Conservation (phyloP, 2,888 invertebrate genomes). For the Andrena bicolor region DNA sequence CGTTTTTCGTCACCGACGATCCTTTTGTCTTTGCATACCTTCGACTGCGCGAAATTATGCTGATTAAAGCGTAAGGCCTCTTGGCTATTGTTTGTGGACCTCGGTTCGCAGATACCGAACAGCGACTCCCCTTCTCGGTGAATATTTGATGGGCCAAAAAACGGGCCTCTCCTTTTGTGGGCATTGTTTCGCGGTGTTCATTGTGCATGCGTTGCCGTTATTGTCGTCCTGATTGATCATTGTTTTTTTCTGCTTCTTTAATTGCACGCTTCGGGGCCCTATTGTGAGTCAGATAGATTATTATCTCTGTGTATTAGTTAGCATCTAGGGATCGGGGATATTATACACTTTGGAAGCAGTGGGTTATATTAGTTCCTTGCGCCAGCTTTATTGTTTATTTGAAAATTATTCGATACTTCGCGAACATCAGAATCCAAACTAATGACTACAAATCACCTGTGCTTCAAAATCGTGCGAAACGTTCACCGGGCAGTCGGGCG, state of each 20-base stretch:
- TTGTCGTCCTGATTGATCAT: conserved; percentile 44
- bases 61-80: conserved; percentile 49
- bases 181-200: conserved; percentile 46
- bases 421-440: neutral
- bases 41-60: conserved; percentile 54
- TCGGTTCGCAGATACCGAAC: too few species aligned
- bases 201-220: neutral
- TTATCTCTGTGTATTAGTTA: neutral
- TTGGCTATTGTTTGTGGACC: neutral
- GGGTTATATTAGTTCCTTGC: too few species aligned
- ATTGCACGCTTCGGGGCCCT: conserved; percentile 23
- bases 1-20: neutral
- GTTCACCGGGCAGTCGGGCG: neutral
- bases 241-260: conserved; percentile 46
- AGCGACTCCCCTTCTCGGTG: neutral
- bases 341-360: too few species aligned
- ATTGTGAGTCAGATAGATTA: conserved; percentile 13
- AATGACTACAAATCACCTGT: too few species aligned
- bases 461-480: neutral
- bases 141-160: conserved; percentile 29
- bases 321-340: too few species aligned
- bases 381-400: too few species aligned
- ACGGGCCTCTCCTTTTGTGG: conserved; percentile 14
- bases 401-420: neutral
- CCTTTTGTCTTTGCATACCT: conserved; percentile 46